Evolutionary conservation across 2,797 vertebrate genomes (phyloP).

Genomic region (Menidia menidia): DNA sequence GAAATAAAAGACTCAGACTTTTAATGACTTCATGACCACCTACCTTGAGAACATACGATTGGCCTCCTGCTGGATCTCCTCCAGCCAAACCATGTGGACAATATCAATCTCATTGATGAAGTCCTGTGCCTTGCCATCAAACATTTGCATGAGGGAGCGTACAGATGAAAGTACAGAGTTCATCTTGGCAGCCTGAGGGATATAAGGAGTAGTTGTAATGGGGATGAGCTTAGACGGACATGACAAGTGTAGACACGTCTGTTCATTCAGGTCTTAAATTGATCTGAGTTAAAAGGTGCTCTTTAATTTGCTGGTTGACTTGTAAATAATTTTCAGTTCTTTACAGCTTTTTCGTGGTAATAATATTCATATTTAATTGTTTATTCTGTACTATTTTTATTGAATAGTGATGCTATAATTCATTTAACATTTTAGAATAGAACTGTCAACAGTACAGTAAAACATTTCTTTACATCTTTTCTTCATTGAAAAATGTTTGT

Average conservation of each 20-base stretch:
- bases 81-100: constrained; percentile 91
- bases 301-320: too few relatives aligned
- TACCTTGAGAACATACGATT: constrained; percentile 90
- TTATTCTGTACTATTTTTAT: too few relatives aligned
- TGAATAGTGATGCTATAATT: too few relatives aligned
- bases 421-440: too few relatives aligned
- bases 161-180: constrained; percentile 75
- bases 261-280: too few relatives aligned
- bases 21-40: not conserved
- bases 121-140: constrained; percentile 81
- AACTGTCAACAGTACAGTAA: too few relatives aligned
- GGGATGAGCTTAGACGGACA: not conserved
- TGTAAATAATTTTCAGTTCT: too few relatives aligned
- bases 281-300: too few relatives aligned
- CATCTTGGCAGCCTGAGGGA: constrained; percentile 79
- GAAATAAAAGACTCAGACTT: not conserved
- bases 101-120: constrained; percentile 82
- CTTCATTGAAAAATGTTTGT: too few relatives aligned
- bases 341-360: too few relatives aligned
- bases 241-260: not conserved
- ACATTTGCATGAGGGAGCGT: constrained; percentile 79
- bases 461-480: too few relatives aligned
- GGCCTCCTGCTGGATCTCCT: constrained; percentile 91
- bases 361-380: too few relatives aligned
- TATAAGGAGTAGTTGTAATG: not conserved